Conservation (phyloP, 2,113 vertebrate genomes). For the Ceratotherium simum region DNA sequence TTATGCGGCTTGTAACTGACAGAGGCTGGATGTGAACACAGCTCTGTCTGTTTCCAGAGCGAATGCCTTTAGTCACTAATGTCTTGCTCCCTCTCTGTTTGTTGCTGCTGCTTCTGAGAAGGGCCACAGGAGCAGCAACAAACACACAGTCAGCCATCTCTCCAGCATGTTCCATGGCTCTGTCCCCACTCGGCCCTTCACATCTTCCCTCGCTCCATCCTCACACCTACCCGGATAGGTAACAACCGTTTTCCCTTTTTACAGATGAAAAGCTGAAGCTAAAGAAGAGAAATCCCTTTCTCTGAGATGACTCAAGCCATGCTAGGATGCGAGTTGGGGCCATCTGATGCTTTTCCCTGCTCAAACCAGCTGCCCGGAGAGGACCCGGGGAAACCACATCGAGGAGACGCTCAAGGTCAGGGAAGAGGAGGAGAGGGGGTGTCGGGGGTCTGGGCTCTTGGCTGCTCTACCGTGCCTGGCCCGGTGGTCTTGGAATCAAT, state of each 20-base stretch:
- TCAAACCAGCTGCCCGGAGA: neutral
- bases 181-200: neutral
- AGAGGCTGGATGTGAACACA: neutral
- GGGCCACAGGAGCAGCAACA: neutral
- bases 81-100: neutral
- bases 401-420: neutral
- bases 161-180: neutral
- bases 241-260: neutral
- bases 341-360: neutral
- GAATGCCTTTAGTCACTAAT: neutral
- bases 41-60: neutral
- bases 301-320: neutral
- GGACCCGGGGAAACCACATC: neutral
- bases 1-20: rapidly evolving
- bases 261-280: neutral
- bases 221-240: neutral
- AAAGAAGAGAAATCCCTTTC: neutral
- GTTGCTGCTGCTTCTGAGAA: neutral
- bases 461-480: neutral
- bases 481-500: neutral
- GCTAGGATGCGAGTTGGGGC: neutral
- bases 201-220: neutral
- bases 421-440: no score
- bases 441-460: neutral
- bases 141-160: neutral